A percentile compares a stretch with the other conserved stretches of the same genome.
Conservation (phyloP, 2,797 vertebrate genomes). For the Luscinia luscinia region DNA sequence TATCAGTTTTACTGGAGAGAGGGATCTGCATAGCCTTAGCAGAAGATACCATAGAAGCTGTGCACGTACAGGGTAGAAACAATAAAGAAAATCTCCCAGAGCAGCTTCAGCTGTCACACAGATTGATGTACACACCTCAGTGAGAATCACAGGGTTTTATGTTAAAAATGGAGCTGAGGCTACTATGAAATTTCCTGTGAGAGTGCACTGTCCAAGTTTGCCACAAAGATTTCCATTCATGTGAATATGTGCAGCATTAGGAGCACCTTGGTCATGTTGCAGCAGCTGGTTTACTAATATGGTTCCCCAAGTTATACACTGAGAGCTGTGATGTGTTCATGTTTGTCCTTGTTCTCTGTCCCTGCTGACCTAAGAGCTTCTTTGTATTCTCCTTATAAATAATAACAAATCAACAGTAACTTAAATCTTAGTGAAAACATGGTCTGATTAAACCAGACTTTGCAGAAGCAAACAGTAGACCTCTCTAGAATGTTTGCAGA, state of each 20-base stretch:
- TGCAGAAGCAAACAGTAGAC: not conserved
- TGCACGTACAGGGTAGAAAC: fast-evolving
- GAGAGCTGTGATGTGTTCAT: not conserved
- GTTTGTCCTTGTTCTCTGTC: not conserved
- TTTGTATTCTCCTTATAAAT: not conserved
- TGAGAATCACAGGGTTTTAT: not conserved
- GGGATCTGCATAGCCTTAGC: not conserved
- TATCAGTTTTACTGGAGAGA: not conserved
- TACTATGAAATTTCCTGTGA: not conserved
- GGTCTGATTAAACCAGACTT: not conserved
- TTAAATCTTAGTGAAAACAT: not conserved
- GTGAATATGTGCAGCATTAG: not conserved
- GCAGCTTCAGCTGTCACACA: not conserved
- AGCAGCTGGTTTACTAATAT: not conserved
- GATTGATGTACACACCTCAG: not conserved
- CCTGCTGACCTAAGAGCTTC: not conserved
- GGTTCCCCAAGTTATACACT: not conserved
- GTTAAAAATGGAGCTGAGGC: not conserved
- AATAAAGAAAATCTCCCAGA: not conserved
- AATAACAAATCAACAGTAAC: not conserved
- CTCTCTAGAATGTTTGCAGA: not conserved
- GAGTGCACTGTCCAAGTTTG: not conserved
- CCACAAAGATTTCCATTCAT: not conserved
- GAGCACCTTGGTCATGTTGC: not conserved
- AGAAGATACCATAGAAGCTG: not conserved